phyloP scores from a whole-genome alignment of 2,113 vertebrate genomes.

The Sus scrofa region DNA sequence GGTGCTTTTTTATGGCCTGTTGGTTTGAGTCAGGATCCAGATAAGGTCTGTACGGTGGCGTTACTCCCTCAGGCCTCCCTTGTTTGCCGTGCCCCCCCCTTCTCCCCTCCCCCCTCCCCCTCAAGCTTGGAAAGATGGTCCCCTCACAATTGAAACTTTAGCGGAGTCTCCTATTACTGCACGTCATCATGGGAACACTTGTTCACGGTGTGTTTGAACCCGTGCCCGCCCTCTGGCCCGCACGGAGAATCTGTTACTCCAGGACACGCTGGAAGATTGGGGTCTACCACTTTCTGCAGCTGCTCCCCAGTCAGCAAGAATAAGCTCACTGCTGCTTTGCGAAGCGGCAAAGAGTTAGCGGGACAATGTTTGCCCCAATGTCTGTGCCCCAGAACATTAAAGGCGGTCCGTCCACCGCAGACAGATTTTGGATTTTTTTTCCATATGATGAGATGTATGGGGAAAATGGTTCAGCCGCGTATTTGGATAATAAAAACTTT shows the following conservation, averaged over 20 bases:
- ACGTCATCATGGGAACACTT: not conserved
- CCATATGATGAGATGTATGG: not conserved
- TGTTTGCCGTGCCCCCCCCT: too few relatives aligned
- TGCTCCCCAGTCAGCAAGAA: too few relatives aligned
- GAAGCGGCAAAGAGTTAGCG: not conserved
- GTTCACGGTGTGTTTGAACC: not conserved
- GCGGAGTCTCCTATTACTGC: not conserved
- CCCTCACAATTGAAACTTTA: not conserved
- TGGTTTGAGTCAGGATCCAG: not conserved
- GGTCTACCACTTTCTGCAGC: not conserved
- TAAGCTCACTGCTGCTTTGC: fast-evolving
- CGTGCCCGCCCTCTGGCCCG: not conserved
- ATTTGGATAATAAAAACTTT: too few relatives aligned
- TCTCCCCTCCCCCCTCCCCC: not conserved
- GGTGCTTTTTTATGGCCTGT: not conserved
- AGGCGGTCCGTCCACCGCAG: not conserved
- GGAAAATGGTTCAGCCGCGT: not conserved
- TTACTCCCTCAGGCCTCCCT: not conserved
- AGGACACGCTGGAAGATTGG: not conserved
- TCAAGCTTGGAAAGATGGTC: not conserved
- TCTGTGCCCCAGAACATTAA: too few relatives aligned
- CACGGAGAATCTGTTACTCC: not conserved
- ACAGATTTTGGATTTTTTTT: not conserved
- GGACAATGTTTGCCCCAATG: too few relatives aligned
- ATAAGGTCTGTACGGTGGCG: fast-evolving